These are phyloP conservation scores for Eupeodes latifasciatus DNA, from an alignment of 2,888 invertebrate genomes.

Conservation along the genomic window DNA sequence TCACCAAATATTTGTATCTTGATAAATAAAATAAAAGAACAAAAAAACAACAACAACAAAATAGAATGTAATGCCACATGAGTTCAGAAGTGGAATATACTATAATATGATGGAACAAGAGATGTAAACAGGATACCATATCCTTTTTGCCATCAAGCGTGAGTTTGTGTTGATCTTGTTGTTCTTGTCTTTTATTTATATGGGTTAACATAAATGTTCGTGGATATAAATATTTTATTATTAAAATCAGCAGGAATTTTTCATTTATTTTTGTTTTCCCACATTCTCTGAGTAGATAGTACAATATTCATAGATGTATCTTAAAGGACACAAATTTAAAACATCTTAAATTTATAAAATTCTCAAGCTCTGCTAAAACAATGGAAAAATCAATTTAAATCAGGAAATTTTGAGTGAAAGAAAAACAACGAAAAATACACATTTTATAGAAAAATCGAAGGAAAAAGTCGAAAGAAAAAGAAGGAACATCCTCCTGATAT, in stretches of 20 bases:
- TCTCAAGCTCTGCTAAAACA: not conserved
- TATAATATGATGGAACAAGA: not conserved
- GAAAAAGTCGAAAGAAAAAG: not conserved
- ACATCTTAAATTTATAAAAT: constrained; percentile 5
- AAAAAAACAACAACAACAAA: not conserved
- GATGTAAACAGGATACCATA: constrained; percentile 18
- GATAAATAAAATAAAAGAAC: constrained; percentile 19
- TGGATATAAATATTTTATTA: constrained; percentile 47
- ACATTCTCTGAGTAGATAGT: not conserved
- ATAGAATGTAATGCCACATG: constrained; percentile 50
- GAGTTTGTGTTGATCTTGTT: not conserved
- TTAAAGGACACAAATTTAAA: constrained; percentile 18
- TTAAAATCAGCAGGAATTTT: constrained; percentile 62
- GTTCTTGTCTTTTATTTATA: not conserved
- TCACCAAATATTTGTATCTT: constrained; percentile 67
- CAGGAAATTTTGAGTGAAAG: not conserved
- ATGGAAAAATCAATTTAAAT: not conserved
- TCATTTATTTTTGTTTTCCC: constrained; percentile 29
- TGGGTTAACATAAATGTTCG: constrained; percentile 35
- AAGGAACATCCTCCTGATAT: not conserved
- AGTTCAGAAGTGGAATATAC: constrained; percentile 50
- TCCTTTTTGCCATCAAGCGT: not conserved
- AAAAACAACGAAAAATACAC: not conserved
- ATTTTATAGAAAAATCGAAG: not conserved
- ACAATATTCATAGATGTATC: not conserved